A percentile compares a stretch with the other conserved stretches of the same genome.
phyloP scores from a whole-genome alignment of 2,113 vertebrate species.

The Malurus elegans region DNA sequence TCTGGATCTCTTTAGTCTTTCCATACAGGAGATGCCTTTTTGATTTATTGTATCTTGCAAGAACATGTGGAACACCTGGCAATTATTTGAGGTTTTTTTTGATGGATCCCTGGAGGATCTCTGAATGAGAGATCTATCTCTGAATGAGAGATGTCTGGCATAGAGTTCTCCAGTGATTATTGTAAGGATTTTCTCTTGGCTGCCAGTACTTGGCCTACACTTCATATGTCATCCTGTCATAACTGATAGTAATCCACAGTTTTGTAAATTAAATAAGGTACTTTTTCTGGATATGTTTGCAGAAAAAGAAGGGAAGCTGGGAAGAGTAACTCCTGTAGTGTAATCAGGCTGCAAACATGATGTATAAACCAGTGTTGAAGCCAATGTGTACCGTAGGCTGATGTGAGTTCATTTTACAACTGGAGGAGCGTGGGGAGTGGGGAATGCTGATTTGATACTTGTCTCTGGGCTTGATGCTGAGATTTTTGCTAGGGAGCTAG shows the following conservation, averaged over 20 bases:
- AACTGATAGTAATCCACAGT: neutral
- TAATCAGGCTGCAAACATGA: neutral
- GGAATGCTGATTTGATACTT: neutral
- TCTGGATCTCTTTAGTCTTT: neutral
- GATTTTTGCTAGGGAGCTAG: neutral
- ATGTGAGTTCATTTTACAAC: neutral
- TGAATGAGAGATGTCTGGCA: neutral
- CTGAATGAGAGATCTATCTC: neutral
- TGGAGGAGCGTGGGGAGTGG: neutral
- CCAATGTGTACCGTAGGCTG: neutral
- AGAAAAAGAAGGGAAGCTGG: neutral
- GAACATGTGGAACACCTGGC: neutral
- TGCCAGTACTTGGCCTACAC: neutral
- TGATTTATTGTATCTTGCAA: neutral
- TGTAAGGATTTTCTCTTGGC: neutral
- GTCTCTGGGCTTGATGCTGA: neutral
- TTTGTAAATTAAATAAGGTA: neutral
- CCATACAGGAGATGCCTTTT: neutral
- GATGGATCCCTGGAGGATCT: neutral
- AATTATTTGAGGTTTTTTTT: neutral
- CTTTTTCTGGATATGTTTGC: neutral
- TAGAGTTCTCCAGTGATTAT: neutral
- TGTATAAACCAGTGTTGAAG: neutral
- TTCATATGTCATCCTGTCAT: neutral
- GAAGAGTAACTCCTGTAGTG: neutral